Base-by-base conservation (phyloP, 2,888 invertebrate species). In the Sarcophaga rosellei region DNA sequence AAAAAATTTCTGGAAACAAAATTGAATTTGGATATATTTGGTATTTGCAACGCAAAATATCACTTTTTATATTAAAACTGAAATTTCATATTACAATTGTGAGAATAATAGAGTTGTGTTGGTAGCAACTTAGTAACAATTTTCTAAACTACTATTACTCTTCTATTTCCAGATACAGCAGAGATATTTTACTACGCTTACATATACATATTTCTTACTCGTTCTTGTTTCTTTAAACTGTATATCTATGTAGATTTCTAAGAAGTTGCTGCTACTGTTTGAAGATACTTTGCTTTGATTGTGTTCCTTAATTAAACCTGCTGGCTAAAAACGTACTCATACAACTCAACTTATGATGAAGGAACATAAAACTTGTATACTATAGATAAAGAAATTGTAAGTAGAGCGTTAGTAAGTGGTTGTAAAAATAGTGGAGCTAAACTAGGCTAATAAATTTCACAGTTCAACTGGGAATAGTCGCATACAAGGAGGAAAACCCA, bases 381-480 rank as follows among this genome's bases (percentile, higher is more conserved):
- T 11, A 61, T 17, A n/a, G n/a, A 61, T 17, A 61, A 3, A 17
- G 57, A 57, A 17, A 20, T n/a, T 61, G 61, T 74, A 75, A 53
- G 35, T 35, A 35, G 35, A 35, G 17, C 12, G 17, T 53, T 1
- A 53, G 53, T 53, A 53, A 53, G 53, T 53, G 53, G 63, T 68
- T 73, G 72, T 23, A 59, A 8, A 21, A 74, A 45, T 17, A 53
- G 35, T 62, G 23, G 4, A 83, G 35, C 57, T 47, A 79, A 82
- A 83, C 68, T 80, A 74, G 83, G 77, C 76, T 86, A 81, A 77
- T 86, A 80, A 69, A 77, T 63, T 81, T 77, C 80, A 76, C 59
- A 77, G 72, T 76, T 57, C 81, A 82, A 63, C 72, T 76, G 82
- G 68, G 82, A 83, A 68, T 15, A 53, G 15, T 53, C 53, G 47